Base-by-base conservation (phyloP, 2,888 invertebrate species). In the Chrysolina americana region DNA sequence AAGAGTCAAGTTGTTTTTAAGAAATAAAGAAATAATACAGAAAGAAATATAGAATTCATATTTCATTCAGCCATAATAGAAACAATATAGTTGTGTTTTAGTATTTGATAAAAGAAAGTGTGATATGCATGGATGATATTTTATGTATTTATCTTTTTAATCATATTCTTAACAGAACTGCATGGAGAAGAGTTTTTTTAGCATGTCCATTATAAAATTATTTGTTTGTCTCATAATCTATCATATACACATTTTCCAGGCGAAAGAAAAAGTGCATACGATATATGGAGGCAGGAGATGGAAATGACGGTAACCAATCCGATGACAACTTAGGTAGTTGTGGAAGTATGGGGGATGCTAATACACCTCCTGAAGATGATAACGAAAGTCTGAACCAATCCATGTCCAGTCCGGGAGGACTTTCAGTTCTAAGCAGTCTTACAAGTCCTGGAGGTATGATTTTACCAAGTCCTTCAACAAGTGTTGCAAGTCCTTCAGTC, bases 261-360 rank as follows among this genome's bases (percentile, higher is more conserved):
- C 96, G 97, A 92, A 97, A 97, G 93, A 97, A 97, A 90, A 97
- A 97, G 90, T 97, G 97, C 92, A 95, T 97, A 87, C 95, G 97
- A 83, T 97, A 97, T 91, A 94, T 96, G 94, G 97, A 96, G 91
- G 93, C 94, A 83, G 90, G 90, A 79, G 90, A 90, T 79, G 93
- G 90, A 79, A 91, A 91, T 81, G 90, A 89, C 80, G 91, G 91
- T 76, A 91, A 91, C 83, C 92, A 92, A 85, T 92, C 92, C 77
- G 93, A 94, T 87, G 94, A 93, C 83, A 93, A 94, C 85, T 88
- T 94, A 81, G 95, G 94, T 83, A 93, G 96, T 85, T 94, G 95
- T 85, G 93, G 94, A 86, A 94, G 96, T 89, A 93, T 94, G 86
- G 91, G 93, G 81, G 92, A 95, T 87, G 93, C 91, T 88, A 92